Percentiles rank a stretch among this genome's conserved stretches.
These are phyloP conservation scores for Blera fallax DNA, from an alignment of 2,888 invertebrate genomes.

Conservation along the genomic window DNA sequence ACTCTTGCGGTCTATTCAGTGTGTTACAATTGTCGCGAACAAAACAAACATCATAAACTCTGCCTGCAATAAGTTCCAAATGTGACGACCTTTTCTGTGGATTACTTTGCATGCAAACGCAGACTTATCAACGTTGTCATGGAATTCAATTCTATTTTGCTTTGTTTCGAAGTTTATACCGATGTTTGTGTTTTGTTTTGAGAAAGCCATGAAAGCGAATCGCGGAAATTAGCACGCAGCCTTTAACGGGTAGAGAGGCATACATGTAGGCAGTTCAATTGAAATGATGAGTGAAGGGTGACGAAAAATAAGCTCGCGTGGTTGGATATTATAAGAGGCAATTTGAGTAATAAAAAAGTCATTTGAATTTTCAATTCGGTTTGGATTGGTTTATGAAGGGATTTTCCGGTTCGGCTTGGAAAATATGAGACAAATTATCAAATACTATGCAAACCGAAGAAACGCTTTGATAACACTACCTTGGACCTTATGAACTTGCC, in stretches of 20 bases:
- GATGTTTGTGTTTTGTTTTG: slow-evolving; percentile 1
- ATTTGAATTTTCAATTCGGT: neutral
- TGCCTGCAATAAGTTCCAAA: neutral
- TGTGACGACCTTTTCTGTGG: slow-evolving; percentile 29
- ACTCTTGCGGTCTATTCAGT: neutral
- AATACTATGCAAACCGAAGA: too few relatives aligned
- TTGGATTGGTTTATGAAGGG: neutral
- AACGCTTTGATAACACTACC: too few relatives aligned
- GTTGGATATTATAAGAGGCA: neutral
- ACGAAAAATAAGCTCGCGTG: neutral
- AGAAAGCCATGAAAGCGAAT: slow-evolving; percentile 41
- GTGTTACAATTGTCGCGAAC: neutral
- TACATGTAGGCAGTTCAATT: slow-evolving; percentile 28
- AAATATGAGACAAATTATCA: neutral
- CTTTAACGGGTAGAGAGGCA: slow-evolving; percentile 27
- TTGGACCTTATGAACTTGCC: too few relatives aligned
- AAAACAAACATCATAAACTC: neutral
- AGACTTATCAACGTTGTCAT: slow-evolving; percentile 15
- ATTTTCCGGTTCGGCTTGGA: neutral
- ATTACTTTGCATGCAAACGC: slow-evolving; percentile 38
- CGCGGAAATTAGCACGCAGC: slow-evolving; percentile 33
- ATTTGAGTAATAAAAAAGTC: neutral
- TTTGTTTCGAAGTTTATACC: neutral
- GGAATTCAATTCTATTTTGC: slow-evolving; percentile 29
- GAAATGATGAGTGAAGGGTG: slow-evolving; percentile 5